phyloP scores from a whole-genome alignment of 2,113 vertebrate genomes.

The Coryphaenoides rupestris region DNA sequence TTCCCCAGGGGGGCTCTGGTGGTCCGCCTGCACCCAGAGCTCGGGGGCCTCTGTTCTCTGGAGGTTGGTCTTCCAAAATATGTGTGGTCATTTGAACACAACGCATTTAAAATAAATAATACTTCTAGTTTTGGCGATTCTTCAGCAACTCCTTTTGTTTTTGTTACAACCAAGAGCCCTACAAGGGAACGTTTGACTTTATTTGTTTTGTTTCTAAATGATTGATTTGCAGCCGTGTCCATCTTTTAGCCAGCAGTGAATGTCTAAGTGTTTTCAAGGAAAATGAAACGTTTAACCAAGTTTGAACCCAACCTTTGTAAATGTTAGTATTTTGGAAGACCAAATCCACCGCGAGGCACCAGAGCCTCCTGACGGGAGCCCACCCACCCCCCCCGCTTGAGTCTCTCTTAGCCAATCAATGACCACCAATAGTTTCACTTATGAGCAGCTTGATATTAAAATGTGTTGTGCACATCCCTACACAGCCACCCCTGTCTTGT shows the following conservation, averaged over 20 bases:
- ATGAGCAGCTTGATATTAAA: conserved; percentile 67
- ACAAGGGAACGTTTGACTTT: no score
- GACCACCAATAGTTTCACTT: conserved; percentile 61
- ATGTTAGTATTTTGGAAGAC: conserved; percentile 25
- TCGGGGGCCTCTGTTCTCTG: neutral
- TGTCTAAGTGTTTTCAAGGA: no score
- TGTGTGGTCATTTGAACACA: neutral
- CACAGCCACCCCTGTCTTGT: conserved; percentile 58
- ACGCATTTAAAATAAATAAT: no score
- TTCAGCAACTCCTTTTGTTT: no score
- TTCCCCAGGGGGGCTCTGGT: conserved; percentile 25
- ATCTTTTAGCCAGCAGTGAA: no score
- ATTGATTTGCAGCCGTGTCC: no score
- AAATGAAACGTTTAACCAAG: no score
- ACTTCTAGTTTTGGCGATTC: no score
- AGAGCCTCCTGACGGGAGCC: neutral
- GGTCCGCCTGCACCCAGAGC: neutral
- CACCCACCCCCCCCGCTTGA: conserved; percentile 33
- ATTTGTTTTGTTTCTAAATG: no score
- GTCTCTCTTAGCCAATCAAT: conserved; percentile 39
- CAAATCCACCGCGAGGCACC: neutral
- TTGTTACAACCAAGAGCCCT: no score
- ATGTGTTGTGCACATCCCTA: conserved; percentile 67
- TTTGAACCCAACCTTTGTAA: no score
- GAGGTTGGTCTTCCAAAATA: conserved; percentile 39